Base-by-base conservation (phyloP, 2,888 invertebrate species). In the Polydrusus cervinus region DNA sequence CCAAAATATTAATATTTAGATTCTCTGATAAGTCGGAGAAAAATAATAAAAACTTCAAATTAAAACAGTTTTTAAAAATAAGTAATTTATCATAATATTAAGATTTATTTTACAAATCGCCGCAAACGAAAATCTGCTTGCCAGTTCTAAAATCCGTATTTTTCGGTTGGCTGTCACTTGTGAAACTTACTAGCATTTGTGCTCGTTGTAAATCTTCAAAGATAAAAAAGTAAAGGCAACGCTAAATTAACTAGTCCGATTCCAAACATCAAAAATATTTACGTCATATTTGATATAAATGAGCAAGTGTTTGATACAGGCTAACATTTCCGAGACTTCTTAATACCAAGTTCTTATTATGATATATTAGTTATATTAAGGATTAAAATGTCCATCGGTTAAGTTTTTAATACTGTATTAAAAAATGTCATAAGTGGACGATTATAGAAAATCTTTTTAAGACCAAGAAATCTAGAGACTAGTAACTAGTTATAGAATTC, bases 101-200 rank as follows among this genome's bases (percentile, higher is more conserved):
- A n/a, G 25, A 53, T 53, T 53, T 53, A 53, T 53, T n/a, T 53
- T 25, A 53, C 13, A n/a, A 30, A 53, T 53, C 25, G 8, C 7
- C 30, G n/a, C 53, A 0, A n/a, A 11, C 20, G 25, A 53, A 53
- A 53, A 30, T 53, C 53, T 30, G 20, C 53, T 55, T 38, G 34
- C 68, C 51, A 49, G 65, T 75, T 70, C 62, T 61, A 61, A 79
- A 81, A 81, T 80, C 78, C 79, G 78, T 83, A 81, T 83, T 83
- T 83, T 83, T 83, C 82, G 82, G 81, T 77, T 78, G 80, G 79
- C 78, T 83, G 84, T 83, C 84, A 82, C 79, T 79, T 82, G 81
- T 83, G 84, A 84, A 82, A 83, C 80, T 79, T 81, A 78, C 80
- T 81, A 83, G 80, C 83, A 84, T 83, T 84, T 83, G 84, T 81